phyloP scores from a whole-genome alignment of 2,797 vertebrate genomes.

The Microctenopoma stevenorrisi region DNA sequence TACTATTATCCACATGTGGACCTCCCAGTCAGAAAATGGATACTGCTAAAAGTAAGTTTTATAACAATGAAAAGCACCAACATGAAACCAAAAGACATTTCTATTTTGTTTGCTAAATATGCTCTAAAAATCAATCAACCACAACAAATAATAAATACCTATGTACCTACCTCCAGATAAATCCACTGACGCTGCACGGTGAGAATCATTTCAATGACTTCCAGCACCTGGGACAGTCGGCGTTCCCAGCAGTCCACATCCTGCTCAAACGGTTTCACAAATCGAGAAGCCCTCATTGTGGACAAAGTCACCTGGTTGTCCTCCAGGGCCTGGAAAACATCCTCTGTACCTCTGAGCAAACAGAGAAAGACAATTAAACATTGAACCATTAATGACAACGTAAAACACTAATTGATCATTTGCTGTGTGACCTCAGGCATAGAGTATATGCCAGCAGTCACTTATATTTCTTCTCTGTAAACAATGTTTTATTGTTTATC shows the following conservation, averaged over 20 bases:
- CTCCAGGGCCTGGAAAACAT: constrained; percentile 89
- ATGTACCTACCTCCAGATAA: constrained; percentile 87
- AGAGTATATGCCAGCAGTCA: background rate
- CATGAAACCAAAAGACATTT: background rate
- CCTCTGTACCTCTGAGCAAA: constrained; percentile 84
- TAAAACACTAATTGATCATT: background rate
- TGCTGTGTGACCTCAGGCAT: background rate
- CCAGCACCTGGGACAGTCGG: constrained; percentile 87
- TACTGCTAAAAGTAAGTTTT: background rate
- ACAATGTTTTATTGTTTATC: background rate
- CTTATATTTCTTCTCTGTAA: background rate
- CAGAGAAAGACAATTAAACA: background rate
- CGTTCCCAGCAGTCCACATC: constrained; percentile 90
- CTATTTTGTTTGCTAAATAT: background rate
- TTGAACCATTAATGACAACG: background rate
- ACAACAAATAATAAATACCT: background rate
- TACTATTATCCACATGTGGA: background rate
- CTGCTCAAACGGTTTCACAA: constrained; percentile 88
- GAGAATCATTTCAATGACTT: constrained; percentile 89
- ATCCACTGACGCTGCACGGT: constrained; percentile 91
- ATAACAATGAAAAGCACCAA: background rate
- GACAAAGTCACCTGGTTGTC: constrained; percentile 90
- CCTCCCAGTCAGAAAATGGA: background rate
- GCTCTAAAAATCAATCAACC: background rate
- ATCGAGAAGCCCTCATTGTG: constrained; percentile 90